Evolutionary conservation across 2,888 invertebrate genomes (phyloP), one percentile per base, ranked within the genome.

Genomic region (Drosophila paranaensis): DNA sequence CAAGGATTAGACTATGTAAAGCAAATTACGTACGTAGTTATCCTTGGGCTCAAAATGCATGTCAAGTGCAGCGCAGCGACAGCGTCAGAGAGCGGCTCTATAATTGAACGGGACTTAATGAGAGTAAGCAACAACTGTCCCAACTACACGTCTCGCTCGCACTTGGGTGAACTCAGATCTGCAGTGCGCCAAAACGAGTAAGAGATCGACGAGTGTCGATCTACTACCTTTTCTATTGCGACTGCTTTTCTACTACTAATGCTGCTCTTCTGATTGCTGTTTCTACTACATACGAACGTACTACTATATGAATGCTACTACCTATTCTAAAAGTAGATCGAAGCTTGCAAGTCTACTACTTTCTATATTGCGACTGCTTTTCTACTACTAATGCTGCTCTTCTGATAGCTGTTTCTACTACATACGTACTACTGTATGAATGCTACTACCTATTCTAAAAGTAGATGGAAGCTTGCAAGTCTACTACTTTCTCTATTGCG

Each of bases 1-100:
- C 89, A 86, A 86, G 88, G 87, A 86, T 88, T 88, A 79, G 77
- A 69, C 62, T 77, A 72, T 73, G 74, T 64, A 74, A 73, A 77
- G 75, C 75, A 75, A 76, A 77, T 79, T 73, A 71, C 77, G 60
- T 73, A 71, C 77, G 60, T 69, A 73, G 70, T 62, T 71, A 81
- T 86, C 79, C 87, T 81, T 74, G 73, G 61, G 66, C 75, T 61
- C 62, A 60, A 66, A 73, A 66, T 65, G 58, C 54, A 62, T 74
- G 63, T 74, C 75, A 75, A 77, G 62, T 65, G 74, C 64, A 51
- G 43, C 60, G 43, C 63, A 60, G 20, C 40, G 50, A 50, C 54
- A 30, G 25, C 10, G 48, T 6, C 43, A 16, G 40, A 56, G 40
- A 50, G 63, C 57, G 39, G n/a, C 53, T 40, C 27, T 35, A 35